Percentiles rank a stretch among this genome's conserved stretches.
Evolutionary conservation across 1,140 invertebrate species (phyloP).

Genomic region (Trichonephila clavata): DNA sequence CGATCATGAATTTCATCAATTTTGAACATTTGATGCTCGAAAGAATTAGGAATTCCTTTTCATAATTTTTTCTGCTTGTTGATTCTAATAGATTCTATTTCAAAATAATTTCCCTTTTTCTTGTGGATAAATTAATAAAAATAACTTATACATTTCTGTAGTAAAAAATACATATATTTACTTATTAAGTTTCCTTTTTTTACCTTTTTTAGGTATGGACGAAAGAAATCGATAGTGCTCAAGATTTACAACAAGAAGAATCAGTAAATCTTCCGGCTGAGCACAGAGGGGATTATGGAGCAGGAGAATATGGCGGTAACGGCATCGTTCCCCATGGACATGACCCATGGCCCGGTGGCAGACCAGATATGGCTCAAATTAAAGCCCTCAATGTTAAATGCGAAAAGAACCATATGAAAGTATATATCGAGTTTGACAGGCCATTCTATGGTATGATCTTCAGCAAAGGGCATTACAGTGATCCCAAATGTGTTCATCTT

Average conservation of each 20-base stretch:
- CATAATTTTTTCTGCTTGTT: too few relatives aligned
- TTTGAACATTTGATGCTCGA: too few relatives aligned
- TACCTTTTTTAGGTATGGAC: constrained; percentile 49
- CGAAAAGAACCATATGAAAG: constrained; percentile 95
- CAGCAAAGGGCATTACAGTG: constrained; percentile 93
- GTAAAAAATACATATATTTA: too few relatives aligned
- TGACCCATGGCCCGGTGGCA: constrained; percentile 77
- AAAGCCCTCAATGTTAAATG: constrained; percentile 91
- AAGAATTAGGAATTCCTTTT: too few relatives aligned
- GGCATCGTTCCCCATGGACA: constrained; percentile 34
- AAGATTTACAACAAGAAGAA: constrained; percentile 79
- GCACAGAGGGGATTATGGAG: constrained; percentile 77
- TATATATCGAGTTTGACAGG: constrained; percentile 93
- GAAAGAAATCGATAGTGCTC: constrained; percentile 79
- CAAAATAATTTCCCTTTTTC: too few relatives aligned
- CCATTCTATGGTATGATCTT: constrained; percentile 98
- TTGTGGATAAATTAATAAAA: too few relatives aligned
- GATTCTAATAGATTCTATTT: too few relatives aligned
- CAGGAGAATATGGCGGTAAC: constrained; percentile 43
- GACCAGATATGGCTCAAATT: constrained; percentile 78
- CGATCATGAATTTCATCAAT: too few relatives aligned
- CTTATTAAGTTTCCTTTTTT: too few relatives aligned
- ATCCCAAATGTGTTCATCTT: constrained; percentile 93
- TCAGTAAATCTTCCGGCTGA: constrained; percentile 77
- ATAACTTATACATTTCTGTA: too few relatives aligned